Percentiles rank a stretch among this genome's conserved stretches.
Evolutionary conservation across 2,888 invertebrate genomes (phyloP).

Genomic region (Acronicta aceris): DNA sequence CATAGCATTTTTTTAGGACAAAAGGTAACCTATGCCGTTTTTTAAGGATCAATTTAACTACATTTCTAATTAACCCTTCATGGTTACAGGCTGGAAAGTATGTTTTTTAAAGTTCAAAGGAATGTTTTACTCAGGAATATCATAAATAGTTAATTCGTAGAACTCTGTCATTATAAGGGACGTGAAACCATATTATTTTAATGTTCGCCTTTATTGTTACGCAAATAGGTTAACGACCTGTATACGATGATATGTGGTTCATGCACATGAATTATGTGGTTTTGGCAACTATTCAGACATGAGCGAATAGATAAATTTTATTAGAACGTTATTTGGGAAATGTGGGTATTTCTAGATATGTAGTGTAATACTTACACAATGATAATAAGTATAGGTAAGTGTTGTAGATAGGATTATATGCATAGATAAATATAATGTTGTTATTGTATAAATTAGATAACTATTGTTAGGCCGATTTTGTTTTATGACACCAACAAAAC

Average conservation of each 20-base stretch:
- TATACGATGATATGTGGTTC: conserved; percentile 13
- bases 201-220: conserved; percentile 11
- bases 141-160: not conserved
- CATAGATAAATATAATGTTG: not conserved
- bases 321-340: conserved; percentile 8
- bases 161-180: conserved; percentile 4
- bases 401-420: not conserved
- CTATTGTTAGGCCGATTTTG: not conserved
- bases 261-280: conserved; percentile 17
- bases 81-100: no score
- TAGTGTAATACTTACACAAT: not conserved
- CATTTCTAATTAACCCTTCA: no score
- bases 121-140: not conserved
- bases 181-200: conserved; percentile 7
- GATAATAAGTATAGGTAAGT: not conserved
- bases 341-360: not conserved
- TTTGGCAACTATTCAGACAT: conserved; percentile 32
- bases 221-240: conserved; percentile 29
- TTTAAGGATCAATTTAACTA: no score
- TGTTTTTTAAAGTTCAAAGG: not conserved
- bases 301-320: conserved; percentile 19
- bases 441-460: not conserved
- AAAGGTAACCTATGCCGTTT: no score
- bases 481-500: not conserved
- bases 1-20: no score